Conservation (phyloP, 35 echinoderm and acorn worm species). For the Eucidaris tribuloides region DNA sequence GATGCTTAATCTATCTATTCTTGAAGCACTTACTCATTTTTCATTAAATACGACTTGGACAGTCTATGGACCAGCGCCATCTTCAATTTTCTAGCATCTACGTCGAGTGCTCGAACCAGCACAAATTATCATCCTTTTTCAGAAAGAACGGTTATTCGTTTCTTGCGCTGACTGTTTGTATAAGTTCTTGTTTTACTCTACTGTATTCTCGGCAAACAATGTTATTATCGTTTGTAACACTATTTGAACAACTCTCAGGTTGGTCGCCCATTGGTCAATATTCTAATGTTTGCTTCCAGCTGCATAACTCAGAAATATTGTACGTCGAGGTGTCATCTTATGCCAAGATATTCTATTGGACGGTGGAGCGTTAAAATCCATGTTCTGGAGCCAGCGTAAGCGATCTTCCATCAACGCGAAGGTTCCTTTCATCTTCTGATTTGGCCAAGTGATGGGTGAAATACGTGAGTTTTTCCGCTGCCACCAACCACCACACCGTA, state of each 20-base stretch:
- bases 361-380: slow-evolving; percentile 70
- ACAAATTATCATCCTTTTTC: no score
- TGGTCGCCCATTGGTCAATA: slow-evolving; percentile 68
- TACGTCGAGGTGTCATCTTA: slow-evolving; percentile 55
- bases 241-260: slow-evolving; percentile 59
- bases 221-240: no score
- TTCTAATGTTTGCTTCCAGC: slow-evolving; percentile 68
- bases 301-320: slow-evolving; percentile 43
- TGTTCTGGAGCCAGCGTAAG: slow-evolving; percentile 79
- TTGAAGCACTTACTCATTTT: no score
- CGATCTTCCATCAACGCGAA: slow-evolving; percentile 60
- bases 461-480: slow-evolving; percentile 86
- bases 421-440: slow-evolving; percentile 50
- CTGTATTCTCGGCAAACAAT: no score
- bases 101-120: no score
- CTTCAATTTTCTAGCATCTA: no score
- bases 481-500: slow-evolving; percentile 72
- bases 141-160: no score
- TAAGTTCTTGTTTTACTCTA: no score
- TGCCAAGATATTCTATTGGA: slow-evolving; percentile 81
- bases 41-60: no score
- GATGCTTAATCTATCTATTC: no score
- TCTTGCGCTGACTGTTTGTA: no score
- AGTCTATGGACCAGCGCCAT: no score
- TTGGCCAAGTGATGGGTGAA: slow-evolving; percentile 79